Conservation (phyloP, 1,140 invertebrate genomes). For the Drosophila pandora region DNA sequence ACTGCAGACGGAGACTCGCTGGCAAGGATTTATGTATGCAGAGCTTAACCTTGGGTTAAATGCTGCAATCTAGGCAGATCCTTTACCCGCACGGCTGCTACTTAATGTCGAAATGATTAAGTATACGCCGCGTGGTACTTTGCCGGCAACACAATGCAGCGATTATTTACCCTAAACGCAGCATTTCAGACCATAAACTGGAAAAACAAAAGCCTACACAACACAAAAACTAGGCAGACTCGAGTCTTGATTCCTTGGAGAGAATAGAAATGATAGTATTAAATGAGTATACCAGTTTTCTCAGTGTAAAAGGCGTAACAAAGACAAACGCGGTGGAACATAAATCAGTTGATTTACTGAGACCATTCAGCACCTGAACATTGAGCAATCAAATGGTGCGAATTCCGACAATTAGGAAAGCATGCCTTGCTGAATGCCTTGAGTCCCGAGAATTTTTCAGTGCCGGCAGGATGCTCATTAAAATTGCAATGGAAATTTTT, state of each 20-base stretch:
- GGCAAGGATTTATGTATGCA: constrained; percentile 3
- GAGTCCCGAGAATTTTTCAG: constrained; percentile 5
- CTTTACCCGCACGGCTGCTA: constrained; percentile 34
- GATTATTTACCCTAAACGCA: constrained; percentile 64
- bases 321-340: constrained; percentile 36
- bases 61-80: constrained; percentile 42
- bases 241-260: background rate
- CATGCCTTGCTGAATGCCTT: constrained; percentile 11
- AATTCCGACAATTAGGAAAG: constrained; percentile 57
- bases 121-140: constrained; percentile 59
- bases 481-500: constrained; percentile 51
- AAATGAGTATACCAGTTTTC: background rate
- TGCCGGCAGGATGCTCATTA: constrained; percentile 54
- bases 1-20: background rate
- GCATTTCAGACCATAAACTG: constrained; percentile 44
- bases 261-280: too few relatives aligned
- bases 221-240: background rate
- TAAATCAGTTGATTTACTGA: constrained; percentile 61
- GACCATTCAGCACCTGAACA: constrained; percentile 40
- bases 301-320: constrained; percentile 42
- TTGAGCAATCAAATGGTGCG: constrained; percentile 68
- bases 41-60: constrained; percentile 55
- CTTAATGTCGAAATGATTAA: constrained; percentile 76
- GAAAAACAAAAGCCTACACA: constrained; percentile 23
- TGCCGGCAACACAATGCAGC: constrained; percentile 51